Base-by-base conservation (phyloP, 2,113 vertebrate genomes). In the Meleagris gallopavo region DNA sequence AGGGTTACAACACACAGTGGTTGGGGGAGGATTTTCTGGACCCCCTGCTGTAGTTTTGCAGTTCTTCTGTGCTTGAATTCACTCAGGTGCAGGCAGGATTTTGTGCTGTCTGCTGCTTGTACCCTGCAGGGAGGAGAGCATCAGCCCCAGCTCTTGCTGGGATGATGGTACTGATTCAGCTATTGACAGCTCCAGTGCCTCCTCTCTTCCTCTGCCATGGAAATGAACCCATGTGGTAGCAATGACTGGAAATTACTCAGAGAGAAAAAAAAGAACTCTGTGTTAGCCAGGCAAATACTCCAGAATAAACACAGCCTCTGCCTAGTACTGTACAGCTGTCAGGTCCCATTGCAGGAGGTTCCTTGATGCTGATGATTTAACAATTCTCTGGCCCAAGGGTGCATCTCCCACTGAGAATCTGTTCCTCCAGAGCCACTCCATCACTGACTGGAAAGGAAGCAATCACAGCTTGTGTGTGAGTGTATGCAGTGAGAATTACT, bases 281-380 rank as follows among this genome's bases (percentile, higher is more conserved):
- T 25, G 24, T 38, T 76, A 32, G 45, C 43, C 67, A 50, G 41
- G 27, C 36, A n/a, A 91, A 89, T 73, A 80, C 60, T 36, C 83
- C 64, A 30, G 60, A 66, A 32, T 58, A 55, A 94, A 83, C 62
- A 85, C 54, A 91, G 34, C 48, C 69, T 74, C 45, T 52, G 81
- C 38, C 55, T 64, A 9, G 40, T 11, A 6, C 76, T 3, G 22
- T 11, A 32, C 55, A 78, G 36, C 78, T 70, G 92, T 86, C 93
- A 57, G 71, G 67, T 87, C 87, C 3, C 58, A 79, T 93, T n/a
- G 84, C 80, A 55, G 80, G 20, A 12, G 55, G 50, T 45, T 87
- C 75, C 89, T 85, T 73, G 71, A 88, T 27, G 80, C 66, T 86
- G 95, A 82, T 58, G 79, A 93, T 89, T 50, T 62, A 95, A 89